Evolutionary conservation across 1,140 invertebrate genomes (phyloP), one percentile per base, ranked within the genome.

Genomic region (Stegodyphus dumicola): DNA sequence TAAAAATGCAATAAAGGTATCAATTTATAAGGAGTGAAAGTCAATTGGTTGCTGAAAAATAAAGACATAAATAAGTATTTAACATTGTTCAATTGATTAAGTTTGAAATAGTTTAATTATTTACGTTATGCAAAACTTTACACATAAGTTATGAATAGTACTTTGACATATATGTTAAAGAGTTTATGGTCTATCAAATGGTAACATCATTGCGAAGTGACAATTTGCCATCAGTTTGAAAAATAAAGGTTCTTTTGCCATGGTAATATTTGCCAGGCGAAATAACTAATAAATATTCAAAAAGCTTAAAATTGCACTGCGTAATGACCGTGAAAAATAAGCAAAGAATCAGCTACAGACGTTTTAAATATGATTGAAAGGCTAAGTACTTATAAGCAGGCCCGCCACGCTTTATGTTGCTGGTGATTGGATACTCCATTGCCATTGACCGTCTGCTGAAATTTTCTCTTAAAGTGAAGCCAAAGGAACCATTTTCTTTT

Each of bases 391-490:
- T 83, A 56, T 67, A 53, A 9, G 73, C 80, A 7, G 80, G 71
- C 13, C 73, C 60, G 2, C 52, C 56, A 11, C 52, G n/a, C 11
- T 15, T 53, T 9, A 83, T 83, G 10, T 66, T 74, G 56, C 49
- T 83, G 7, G 75, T 52, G 17, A 75, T 7, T 3, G 80, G 80
- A 75, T 83, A 83, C 54, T 73, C 80, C 7, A 56, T 7, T 17
- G 18, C 10, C 7, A n/a, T 9, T n/a, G 77, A 33, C n/a, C 67
- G 11, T 17, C 7, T 53, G 9, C 18, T 51, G 13, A 10, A 49
- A 15, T 15, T 64, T 33, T 83, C 75, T n/a, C 80, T 74, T 49
- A 83, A 52, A 13, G 75, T 48, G 7, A 83, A 83, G 5, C 80
- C 80, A 7, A 18, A 83, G 15, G 80, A 66, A 11, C 67, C 48